A percentile compares a stretch with the other conserved stretches of the same genome.
phyloP scores from a whole-genome alignment of 2,888 invertebrate species.

The Caenorhabditis sp. region DNA sequence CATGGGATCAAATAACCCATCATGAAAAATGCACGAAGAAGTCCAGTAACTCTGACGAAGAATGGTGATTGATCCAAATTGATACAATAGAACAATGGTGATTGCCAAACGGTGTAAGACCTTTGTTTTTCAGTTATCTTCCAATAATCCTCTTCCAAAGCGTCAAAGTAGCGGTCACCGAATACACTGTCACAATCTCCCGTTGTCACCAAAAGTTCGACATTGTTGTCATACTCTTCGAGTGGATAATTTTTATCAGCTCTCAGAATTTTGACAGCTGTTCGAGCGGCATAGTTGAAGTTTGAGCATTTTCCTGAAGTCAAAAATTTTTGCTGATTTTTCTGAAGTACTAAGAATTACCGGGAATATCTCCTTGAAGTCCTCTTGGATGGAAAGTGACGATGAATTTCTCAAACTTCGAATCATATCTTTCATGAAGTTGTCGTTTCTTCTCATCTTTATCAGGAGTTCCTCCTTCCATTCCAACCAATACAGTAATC shows the following conservation, averaged over 20 bases:
- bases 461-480: conserved; percentile 66
- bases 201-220: conserved; percentile 63
- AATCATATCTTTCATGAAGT: conserved; percentile 54
- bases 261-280: conserved; percentile 53
- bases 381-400: conserved; percentile 66
- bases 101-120: conserved; percentile 63
- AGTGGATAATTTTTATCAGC: conserved; percentile 58
- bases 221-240: conserved; percentile 45
- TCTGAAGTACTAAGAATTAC: conserved; percentile 16
- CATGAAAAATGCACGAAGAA: conserved; percentile 66
- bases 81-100: conserved; percentile 65
- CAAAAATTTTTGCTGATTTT: conserved; percentile 11
- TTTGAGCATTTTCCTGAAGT: conserved; percentile 63
- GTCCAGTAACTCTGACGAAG: conserved; percentile 63
- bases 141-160: conserved; percentile 66
- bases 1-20: conserved; percentile 67
- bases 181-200: conserved; percentile 66
- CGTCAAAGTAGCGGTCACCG: conserved; percentile 65
- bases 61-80: conserved; percentile 65
- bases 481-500: conserved; percentile 59
- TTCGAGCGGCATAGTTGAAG: conserved; percentile 61
- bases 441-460: conserved; percentile 58
- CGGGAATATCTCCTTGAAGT: conserved; percentile 65
- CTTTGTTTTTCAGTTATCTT: conserved; percentile 52
- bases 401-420: conserved; percentile 60